A percentile compares a stretch with the other conserved stretches of the same genome.
Conservation (phyloP, 2,797 vertebrate species). For the Eremophila alpestris region DNA sequence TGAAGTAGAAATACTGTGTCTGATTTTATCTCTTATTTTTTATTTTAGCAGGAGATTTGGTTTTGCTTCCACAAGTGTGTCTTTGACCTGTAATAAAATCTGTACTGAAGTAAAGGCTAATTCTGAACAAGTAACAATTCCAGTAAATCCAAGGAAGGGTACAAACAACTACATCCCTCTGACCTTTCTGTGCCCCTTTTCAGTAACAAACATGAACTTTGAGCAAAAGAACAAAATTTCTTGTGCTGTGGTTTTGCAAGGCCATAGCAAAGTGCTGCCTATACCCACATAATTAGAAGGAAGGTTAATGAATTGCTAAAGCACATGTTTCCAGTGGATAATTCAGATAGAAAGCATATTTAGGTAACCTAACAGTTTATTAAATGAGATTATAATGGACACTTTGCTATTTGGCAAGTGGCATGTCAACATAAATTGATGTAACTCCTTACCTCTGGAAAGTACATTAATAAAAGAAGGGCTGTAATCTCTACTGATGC, state of each 20-base stretch:
- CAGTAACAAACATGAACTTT: background rate
- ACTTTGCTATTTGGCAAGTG: background rate
- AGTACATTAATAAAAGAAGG: background rate
- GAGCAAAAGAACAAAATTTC: background rate
- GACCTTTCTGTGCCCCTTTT: background rate
- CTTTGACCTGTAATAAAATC: slow-evolving; percentile 44
- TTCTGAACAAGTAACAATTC: slow-evolving; percentile 7
- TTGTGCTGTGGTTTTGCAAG: background rate
- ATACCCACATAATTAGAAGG: background rate
- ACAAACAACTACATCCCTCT: background rate
- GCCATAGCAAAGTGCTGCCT: background rate
- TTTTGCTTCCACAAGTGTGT: background rate
- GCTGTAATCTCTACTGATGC: background rate
- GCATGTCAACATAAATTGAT: background rate
- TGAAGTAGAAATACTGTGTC: background rate
- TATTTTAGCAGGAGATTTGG: background rate
- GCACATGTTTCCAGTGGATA: background rate
- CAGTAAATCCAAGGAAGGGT: slow-evolving; percentile 4
- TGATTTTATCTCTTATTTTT: slow-evolving; percentile 39
- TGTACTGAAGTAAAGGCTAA: background rate
- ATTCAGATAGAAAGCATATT: background rate
- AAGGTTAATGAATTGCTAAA: slow-evolving; percentile 13
- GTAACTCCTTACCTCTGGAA: background rate
- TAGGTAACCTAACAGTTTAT: background rate
- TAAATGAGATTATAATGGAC: slow-evolving; percentile 1